Base-by-base conservation (phyloP, 2,113 vertebrate species). In the Larimichthys polyactis region DNA sequence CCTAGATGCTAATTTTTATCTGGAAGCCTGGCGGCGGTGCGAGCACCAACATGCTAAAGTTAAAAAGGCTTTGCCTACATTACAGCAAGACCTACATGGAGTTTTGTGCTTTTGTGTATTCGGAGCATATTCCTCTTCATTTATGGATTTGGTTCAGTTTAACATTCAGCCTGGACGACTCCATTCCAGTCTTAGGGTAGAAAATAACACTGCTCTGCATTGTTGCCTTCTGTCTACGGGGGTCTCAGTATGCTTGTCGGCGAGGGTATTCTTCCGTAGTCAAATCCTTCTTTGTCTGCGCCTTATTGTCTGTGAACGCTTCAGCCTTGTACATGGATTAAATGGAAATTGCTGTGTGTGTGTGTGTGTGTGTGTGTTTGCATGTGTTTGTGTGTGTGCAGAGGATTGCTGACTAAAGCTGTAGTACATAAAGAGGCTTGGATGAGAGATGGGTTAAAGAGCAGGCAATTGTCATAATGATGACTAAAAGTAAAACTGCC, bases 231-330 rank as follows among this genome's bases (percentile, higher is more conserved):
- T 78, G 67, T 81, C 75, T 79, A 11, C 20, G 57, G 76, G 36
- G 71, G 87, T 72, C 81, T 86, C 77, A 75, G 65, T 57, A 15
- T 54, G 71, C 84, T 79, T 62, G 88, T 88, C 72, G 32, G 60
- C 24, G 40, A 83, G 85, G 87, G 68, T 81, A 78, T 87, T 75
- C 83, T 89, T 80, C 77, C 79, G 68, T 75, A 85, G 83, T 88
- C 82, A 92, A 83, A 93, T 91, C 92, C 86, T 48, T 78, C 82
- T 93, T 93, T 93, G 93, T 91, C 79, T 91, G 88, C 70, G 51
- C 82, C 87, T 88, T 87, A 91, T 94, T 94, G 91, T 87, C 87
- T 84, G 90, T 87, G 90, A 90, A 90, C 54, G 71, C 80, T 81
- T 73, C 84, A 83, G 86, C 82, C 89, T 90, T 87, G 90, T 90